These are phyloP conservation scores for Camponotus floridanus DNA, from an alignment of 1,140 invertebrate genomes.

Conservation along the genomic window DNA sequence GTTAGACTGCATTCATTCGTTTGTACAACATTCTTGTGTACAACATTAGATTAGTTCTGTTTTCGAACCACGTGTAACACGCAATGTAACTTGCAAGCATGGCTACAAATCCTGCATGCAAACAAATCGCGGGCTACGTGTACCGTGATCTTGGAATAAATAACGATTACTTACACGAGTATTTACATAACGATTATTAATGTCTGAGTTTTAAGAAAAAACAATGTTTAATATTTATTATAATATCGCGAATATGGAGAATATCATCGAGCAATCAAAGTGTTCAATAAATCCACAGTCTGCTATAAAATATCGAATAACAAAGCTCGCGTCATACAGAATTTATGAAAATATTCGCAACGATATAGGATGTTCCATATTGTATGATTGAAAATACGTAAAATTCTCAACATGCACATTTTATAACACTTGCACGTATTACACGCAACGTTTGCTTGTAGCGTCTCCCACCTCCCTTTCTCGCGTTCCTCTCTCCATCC, in stretches of 20 bases:
- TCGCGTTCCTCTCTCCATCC: background rate
- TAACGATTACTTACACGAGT: background rate
- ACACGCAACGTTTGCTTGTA: background rate
- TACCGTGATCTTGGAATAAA: conserved; percentile 17
- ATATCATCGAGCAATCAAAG: background rate
- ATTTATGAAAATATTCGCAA: conserved; percentile 21
- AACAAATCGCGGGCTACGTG: background rate
- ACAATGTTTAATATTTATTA: background rate
- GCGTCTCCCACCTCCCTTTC: too few species aligned
- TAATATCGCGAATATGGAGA: background rate
- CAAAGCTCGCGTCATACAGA: conserved; percentile 11
- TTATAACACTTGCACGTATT: background rate
- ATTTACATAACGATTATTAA: background rate
- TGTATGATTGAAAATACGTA: background rate
- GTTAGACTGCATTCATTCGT: background rate
- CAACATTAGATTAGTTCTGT: background rate
- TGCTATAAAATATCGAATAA: conserved; percentile 17
- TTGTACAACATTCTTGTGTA: background rate
- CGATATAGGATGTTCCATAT: background rate
- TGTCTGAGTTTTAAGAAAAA: background rate
- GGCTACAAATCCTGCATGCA: conserved; percentile 5
- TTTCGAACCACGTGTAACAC: conserved; percentile 19
- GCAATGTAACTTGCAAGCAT: background rate
- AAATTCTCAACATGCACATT: background rate
- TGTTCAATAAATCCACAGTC: conserved; percentile 7